A percentile compares a stretch with the other conserved stretches of the same genome.
These are phyloP conservation scores for Tachina lurida DNA, from an alignment of 2,888 invertebrate genomes.

Conservation along the genomic window DNA sequence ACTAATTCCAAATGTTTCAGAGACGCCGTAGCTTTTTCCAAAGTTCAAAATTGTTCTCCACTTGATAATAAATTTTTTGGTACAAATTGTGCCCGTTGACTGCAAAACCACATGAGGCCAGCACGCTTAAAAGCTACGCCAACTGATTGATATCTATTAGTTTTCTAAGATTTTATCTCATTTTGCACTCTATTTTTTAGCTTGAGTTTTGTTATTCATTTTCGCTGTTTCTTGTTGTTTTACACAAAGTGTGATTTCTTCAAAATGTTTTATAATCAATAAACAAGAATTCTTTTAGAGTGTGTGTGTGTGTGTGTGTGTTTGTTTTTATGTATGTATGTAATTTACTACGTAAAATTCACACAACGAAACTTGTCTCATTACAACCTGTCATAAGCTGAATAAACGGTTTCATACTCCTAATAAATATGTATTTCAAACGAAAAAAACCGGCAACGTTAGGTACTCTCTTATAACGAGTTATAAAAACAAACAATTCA, in stretches of 20 bases:
- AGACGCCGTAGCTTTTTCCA: too few species aligned
- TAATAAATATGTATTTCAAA: neutral
- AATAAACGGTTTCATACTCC: conserved; percentile 36
- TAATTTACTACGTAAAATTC: conserved; percentile 64
- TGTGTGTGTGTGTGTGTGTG: neutral
- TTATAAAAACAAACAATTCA: conserved; percentile 17
- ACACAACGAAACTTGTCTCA: conserved; percentile 53
- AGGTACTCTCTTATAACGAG: conserved; percentile 30
- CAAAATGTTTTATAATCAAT: conserved; percentile 32
- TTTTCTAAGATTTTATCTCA: too few species aligned
- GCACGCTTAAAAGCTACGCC: too few species aligned
- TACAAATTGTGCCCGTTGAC: too few species aligned
- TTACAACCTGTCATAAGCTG: conserved; percentile 46
- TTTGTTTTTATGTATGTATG: too few species aligned
- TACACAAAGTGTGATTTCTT: conserved; percentile 12
- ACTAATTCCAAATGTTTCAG: too few species aligned
- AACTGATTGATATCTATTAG: too few species aligned
- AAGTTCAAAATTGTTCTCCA: too few species aligned
- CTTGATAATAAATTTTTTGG: too few species aligned
- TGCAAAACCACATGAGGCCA: too few species aligned
- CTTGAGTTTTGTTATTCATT: neutral
- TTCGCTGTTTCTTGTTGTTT: neutral
- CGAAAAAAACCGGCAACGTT: neutral
- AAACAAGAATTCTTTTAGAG: conserved; percentile 27
- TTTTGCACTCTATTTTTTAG: neutral